Evolutionary conservation across 2,797 vertebrate species (phyloP).

Genomic region (Danio jaintianensis): DNA sequence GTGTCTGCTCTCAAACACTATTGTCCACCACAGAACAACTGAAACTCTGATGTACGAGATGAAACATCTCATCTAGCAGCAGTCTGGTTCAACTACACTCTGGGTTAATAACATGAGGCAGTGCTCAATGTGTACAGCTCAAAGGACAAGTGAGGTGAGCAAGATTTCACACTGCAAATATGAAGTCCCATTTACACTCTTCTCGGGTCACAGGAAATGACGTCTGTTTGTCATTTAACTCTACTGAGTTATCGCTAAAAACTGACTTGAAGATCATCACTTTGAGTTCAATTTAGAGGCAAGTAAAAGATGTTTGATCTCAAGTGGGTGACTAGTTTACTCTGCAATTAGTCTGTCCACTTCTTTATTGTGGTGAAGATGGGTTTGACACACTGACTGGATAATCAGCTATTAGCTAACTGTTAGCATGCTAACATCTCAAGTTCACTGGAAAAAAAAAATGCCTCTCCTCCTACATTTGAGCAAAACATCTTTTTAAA

Average conservation of each 20-base stretch:
- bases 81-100: conserved; percentile 66
- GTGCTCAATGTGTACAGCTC: conserved; percentile 64
- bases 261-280: not conserved
- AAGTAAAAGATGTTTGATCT: not conserved
- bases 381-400: not conserved
- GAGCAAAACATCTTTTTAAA: too few relatives aligned
- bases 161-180: conserved; percentile 54
- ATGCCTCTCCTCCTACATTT: not conserved
- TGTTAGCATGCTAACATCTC: not conserved
- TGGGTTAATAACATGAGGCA: conserved; percentile 51
- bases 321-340: not conserved
- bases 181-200: conserved; percentile 23
- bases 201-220: not conserved
- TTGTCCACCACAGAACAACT: conserved; percentile 32
- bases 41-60: conserved; percentile 62
- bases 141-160: conserved; percentile 57
- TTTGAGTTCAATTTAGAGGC: not conserved
- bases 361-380: not conserved
- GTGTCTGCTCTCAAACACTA: too few relatives aligned
- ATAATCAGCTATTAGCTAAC: conserved; percentile 6
- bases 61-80: conserved; percentile 67
- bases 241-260: not conserved
- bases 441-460: too few relatives aligned
- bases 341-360: not conserved
- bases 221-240: not conserved